phyloP scores from a whole-genome alignment of 2,888 invertebrate genomes.

The Tanytarsus gracilentus region DNA sequence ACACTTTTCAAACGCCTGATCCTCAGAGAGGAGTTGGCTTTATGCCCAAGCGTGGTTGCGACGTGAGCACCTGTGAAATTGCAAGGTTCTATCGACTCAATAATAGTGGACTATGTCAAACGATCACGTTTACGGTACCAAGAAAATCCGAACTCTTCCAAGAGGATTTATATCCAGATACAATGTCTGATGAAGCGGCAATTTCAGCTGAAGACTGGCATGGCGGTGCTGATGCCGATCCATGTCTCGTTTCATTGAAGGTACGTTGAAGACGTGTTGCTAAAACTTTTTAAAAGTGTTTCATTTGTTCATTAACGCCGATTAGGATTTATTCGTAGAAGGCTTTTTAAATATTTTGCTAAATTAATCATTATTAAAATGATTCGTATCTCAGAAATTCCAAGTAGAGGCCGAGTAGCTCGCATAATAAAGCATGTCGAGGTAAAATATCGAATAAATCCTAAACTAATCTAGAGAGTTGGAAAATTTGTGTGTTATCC shows the following conservation, averaged over 20 bases:
- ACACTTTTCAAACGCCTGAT: conserved; percentile 94
- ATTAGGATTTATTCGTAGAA: too few relatives aligned
- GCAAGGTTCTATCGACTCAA: conserved; percentile 91
- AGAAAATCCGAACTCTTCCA: conserved; percentile 96
- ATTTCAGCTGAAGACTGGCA: conserved; percentile 89
- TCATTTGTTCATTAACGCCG: too few relatives aligned
- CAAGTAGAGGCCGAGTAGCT: too few relatives aligned
- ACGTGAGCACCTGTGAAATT: conserved; percentile 90
- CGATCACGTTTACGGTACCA: conserved; percentile 91
- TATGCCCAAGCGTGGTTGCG: conserved; percentile 97
- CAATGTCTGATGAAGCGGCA: conserved; percentile 81
- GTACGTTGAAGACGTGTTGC: conserved; percentile 47
- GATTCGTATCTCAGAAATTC: too few relatives aligned
- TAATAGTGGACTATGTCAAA: conserved; percentile 87
- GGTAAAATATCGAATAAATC: too few relatives aligned
- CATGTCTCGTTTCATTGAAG: conserved; percentile 83
- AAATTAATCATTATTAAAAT: too few relatives aligned
- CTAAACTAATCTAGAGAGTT: too few relatives aligned
- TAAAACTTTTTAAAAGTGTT: too few relatives aligned
- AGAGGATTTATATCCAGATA: conserved; percentile 94
- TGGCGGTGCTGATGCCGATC: conserved; percentile 80
- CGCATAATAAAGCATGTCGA: too few relatives aligned
- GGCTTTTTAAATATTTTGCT: too few relatives aligned
- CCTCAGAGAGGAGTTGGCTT: conserved; percentile 94
- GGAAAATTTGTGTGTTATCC: too few relatives aligned